Percentiles rank a stretch among this genome's conserved stretches.
Evolutionary conservation across 2,888 invertebrate species (phyloP).

Genomic region (Horisme vitalbata): DNA sequence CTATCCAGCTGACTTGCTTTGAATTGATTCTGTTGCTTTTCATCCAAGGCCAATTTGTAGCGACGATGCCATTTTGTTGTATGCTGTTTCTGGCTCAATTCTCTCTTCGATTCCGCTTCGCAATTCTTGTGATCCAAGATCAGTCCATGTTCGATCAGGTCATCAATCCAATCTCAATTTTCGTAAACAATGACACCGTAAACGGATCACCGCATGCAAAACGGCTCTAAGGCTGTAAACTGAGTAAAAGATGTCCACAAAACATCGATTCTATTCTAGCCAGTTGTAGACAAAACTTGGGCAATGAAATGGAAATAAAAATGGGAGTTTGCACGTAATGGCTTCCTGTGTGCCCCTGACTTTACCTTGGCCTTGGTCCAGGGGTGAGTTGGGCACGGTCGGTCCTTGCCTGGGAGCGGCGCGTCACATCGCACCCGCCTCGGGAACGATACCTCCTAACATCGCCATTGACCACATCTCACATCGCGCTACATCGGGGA

Average conservation of each 20-base stretch:
- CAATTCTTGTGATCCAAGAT: background rate
- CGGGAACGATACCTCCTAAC: constrained; percentile 65
- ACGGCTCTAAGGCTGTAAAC: constrained; percentile 45
- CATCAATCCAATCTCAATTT: constrained; percentile 9
- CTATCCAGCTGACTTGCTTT: too few relatives aligned
- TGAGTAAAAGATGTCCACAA: constrained; percentile 36
- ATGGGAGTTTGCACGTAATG: constrained; percentile 72
- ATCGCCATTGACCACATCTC: constrained; percentile 78
- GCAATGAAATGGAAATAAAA: constrained; percentile 59
- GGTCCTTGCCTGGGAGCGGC: constrained; percentile 32
- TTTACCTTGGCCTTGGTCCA: constrained; percentile 64
- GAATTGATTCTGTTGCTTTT: too few relatives aligned
- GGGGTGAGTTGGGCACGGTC: constrained; percentile 29
- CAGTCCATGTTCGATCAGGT: background rate
- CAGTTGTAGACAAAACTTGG: constrained; percentile 42
- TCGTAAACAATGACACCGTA: constrained; percentile 62
- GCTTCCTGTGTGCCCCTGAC: constrained; percentile 72
- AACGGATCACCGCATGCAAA: constrained; percentile 59
- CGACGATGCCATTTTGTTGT: background rate
- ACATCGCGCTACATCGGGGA: constrained; percentile 78
- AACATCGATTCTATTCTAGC: constrained; percentile 36
- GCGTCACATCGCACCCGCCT: constrained; percentile 33
- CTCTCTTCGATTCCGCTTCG: background rate
- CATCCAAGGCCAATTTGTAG: too few relatives aligned
- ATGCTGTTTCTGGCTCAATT: too few relatives aligned